Evolutionary conservation across 2,797 vertebrate genomes (phyloP), one percentile per base, ranked within the genome.

Genomic region (Tangara arthus): DNA sequence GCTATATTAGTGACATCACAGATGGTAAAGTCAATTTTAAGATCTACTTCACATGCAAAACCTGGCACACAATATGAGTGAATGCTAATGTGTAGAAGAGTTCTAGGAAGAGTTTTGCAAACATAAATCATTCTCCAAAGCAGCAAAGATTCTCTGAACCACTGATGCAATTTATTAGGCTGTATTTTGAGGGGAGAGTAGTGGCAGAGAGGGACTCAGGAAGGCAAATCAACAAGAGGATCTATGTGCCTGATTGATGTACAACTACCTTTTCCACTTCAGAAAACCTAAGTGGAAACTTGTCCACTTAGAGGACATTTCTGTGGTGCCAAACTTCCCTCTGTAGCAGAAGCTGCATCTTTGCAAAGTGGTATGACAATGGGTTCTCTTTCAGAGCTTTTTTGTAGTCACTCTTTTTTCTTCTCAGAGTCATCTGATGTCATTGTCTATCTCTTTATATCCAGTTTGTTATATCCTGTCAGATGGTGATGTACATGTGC

Each of bases 1-100:
- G 59, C 79, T 87, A 32, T 71, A 87, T 92, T 73, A 85, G 89
- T 92, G 88, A 95, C 92, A 90, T 96, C 86, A 95, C 79, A 87
- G 87, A 93, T 46, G 76, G 57, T 34, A 82, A 90, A 87, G 50
- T 56, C 39, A 78, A 39, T 69, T 91, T 95, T 81, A 87, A 85
- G 42, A 88, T 87, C 47, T 71, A 34, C 49, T 88, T 93, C 60
- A 64, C 64, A 80, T 73, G 64, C 71, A 93, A 90, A 92, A 85
- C 49, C 79, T 89, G 79, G 75, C 69, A 82, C 22, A 79, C 27
- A 57, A 57, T 34, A 35, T 39, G 46, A 89, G 66, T 23, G 47
- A 93, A 78, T 76, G 50, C 59, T 80, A 71, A 90, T 32, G 26
- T 32, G 63, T 30, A 47, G 17, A 70, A 50, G 46, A 79, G 52